Percentiles rank a stretch among this genome's conserved stretches.
These are phyloP conservation scores for Perithous albicinctus DNA, from an alignment of 2,888 invertebrate species.

Conservation along the genomic window DNA sequence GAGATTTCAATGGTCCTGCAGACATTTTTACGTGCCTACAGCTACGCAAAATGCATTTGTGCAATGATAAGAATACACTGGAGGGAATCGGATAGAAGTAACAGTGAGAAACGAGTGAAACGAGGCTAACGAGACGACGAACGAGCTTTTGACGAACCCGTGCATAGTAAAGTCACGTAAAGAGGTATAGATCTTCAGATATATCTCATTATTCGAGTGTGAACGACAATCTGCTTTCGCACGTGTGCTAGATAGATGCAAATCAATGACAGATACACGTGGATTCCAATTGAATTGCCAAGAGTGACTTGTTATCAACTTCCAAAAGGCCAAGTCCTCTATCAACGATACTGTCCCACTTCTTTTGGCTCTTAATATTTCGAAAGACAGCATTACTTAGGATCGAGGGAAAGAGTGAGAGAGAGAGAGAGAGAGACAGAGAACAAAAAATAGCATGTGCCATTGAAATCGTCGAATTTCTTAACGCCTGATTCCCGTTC, in stretches of 20 bases:
- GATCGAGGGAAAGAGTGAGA: not conserved
- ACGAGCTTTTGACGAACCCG: not conserved
- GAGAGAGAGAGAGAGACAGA: too few relatives aligned
- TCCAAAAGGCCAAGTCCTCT: not conserved
- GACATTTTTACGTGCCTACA: not conserved
- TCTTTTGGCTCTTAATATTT: not conserved
- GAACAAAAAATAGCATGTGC: too few relatives aligned
- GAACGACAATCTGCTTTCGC: not conserved
- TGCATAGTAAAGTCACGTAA: not conserved
- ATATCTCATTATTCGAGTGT: constrained; percentile 15
- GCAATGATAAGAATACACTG: constrained; percentile 3
- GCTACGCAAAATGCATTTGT: not conserved
- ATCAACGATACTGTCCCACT: not conserved
- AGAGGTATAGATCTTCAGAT: not conserved
- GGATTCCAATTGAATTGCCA: not conserved
- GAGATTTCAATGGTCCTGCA: not conserved
- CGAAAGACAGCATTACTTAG: not conserved
- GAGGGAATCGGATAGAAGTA: not conserved
- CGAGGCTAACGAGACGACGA: constrained; percentile 22
- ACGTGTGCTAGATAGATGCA: not conserved
- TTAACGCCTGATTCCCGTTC: too few relatives aligned
- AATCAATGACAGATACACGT: not conserved
- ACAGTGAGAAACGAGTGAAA: constrained; percentile 1
- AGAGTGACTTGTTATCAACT: not conserved
- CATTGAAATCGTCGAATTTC: too few relatives aligned